A percentile compares a stretch with the other conserved stretches of the same genome.
These are phyloP conservation scores for Venustoraphidia nigricollis DNA, from an alignment of 2,888 invertebrate species.

Conservation along the genomic window DNA sequence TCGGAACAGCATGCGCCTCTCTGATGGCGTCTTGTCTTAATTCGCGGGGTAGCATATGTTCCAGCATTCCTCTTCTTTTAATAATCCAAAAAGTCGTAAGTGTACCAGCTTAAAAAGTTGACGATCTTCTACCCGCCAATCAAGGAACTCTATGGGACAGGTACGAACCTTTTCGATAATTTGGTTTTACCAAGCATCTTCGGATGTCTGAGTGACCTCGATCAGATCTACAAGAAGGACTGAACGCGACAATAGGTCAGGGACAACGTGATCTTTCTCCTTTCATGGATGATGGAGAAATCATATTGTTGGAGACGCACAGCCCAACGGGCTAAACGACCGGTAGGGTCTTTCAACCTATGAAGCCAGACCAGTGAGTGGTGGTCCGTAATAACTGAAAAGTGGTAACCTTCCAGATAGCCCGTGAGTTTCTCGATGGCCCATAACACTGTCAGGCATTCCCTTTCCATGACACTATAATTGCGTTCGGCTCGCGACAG, in stretches of 20 bases:
- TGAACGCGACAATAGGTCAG: conserved; percentile 9
- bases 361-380: conserved; percentile 13
- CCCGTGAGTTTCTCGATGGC: conserved; percentile 12
- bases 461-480: conserved; percentile 6
- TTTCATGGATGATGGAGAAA: conserved; percentile 9
- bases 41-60: conserved; percentile 8
- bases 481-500: not conserved
- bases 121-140: conserved; percentile 6
- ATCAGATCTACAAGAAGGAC: not conserved
- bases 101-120: conserved; percentile 1
- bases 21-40: not conserved
- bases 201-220: not conserved
- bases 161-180: not conserved
- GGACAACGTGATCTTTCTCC: conserved; percentile 8
- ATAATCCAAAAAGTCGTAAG: not conserved
- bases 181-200: not conserved
- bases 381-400: conserved; percentile 16
- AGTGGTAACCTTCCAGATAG: conserved; percentile 14
- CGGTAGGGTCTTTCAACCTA: conserved; percentile 11
- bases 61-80: conserved; percentile 3
- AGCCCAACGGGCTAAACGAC: conserved; percentile 11
- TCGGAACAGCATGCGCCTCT: conserved; percentile 8
- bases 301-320: conserved; percentile 10
- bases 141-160: not conserved
- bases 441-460: conserved; percentile 14